Evolutionary conservation across 1,140 invertebrate genomes (phyloP), one percentile per base, ranked within the genome.

Genomic region (Schmidtea mediterranea): DNA sequence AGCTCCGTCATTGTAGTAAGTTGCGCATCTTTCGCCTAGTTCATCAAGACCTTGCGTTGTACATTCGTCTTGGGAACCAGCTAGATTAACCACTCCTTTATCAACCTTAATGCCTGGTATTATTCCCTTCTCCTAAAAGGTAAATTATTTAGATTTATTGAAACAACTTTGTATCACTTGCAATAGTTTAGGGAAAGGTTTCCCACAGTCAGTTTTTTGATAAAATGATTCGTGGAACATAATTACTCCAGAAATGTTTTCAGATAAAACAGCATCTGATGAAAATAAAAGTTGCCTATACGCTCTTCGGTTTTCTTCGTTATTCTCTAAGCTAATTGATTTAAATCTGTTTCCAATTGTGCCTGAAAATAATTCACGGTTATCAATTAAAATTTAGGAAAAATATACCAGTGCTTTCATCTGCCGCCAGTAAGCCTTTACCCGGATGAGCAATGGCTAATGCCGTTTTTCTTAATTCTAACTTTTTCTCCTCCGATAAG

Each of bases 1-100:
- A 60, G 83, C 90, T 16, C 90, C 90, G 57, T 89, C 82, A 62
- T 90, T 89, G 65, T 95, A 90, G 73, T 95, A 98, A 63, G 94
- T 79, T 50, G 84, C 81, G 66, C 86, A 94, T 51, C 90, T 76
- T 56, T 80, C 76, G 52, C 75, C 76, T 58, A 97, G 72, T 59
- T 90, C 81, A 65, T 97, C 89, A 49, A 97, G 72, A 68, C 86
- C 77, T 59, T 41, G 40, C 24, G 89, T 95, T 49, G 89, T 95
- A 63, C 75, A 77, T 68, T 97, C 89, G 55, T 79, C 80, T 57
- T 87, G 86, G 62, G 64, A 62, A 57, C 87, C 86, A 62, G 65
- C 65, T 41, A 71, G 53, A 22, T 60, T 62, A 5, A 71, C 64
- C 38, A 69, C 59, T 49, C 69, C 70, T 54, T 67, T 68, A 56